These are phyloP conservation scores for Euglossa dilemma DNA, from an alignment of 1,140 invertebrate species.

Conservation along the genomic window DNA sequence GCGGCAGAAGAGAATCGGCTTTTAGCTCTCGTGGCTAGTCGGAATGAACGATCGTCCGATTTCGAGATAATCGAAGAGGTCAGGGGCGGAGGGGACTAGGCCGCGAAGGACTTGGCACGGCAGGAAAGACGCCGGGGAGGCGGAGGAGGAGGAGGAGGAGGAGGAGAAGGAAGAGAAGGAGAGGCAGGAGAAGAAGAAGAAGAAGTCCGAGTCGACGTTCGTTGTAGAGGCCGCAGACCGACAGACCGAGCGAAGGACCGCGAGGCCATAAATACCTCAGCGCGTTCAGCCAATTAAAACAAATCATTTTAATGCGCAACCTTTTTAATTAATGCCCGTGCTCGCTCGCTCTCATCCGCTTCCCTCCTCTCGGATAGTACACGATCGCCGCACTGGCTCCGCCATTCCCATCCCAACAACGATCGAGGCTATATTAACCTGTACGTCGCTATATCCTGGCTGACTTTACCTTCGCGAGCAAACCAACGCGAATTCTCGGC, in stretches of 20 bases:
- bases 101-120: constrained; percentile 53
- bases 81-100: constrained; percentile 69
- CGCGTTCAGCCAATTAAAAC: constrained; percentile 83
- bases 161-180: background rate
- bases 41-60: constrained; percentile 68
- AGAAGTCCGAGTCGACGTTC: constrained; percentile 59
- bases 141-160: constrained; percentile 27
- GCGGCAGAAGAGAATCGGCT: constrained; percentile 66
- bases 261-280: constrained; percentile 82
- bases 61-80: constrained; percentile 72
- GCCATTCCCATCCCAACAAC: constrained; percentile 71
- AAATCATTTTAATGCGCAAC: constrained; percentile 84
- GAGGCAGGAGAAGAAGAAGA: constrained; percentile 42
- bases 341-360: constrained; percentile 76
- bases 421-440: constrained; percentile 76
- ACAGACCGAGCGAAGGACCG: constrained; percentile 73
- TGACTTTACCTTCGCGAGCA: constrained; percentile 22
- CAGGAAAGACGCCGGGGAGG: background rate
- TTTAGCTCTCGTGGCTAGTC: constrained; percentile 63
- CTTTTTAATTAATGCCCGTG: constrained; percentile 83
- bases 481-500: constrained; percentile 4
- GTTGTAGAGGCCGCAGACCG: constrained; percentile 71
- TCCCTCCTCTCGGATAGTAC: constrained; percentile 68
- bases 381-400: constrained; percentile 65
- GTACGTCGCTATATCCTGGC: constrained; percentile 58